phyloP scores from a whole-genome alignment of 2,797 vertebrate species.

The Saguinus oedipus region DNA sequence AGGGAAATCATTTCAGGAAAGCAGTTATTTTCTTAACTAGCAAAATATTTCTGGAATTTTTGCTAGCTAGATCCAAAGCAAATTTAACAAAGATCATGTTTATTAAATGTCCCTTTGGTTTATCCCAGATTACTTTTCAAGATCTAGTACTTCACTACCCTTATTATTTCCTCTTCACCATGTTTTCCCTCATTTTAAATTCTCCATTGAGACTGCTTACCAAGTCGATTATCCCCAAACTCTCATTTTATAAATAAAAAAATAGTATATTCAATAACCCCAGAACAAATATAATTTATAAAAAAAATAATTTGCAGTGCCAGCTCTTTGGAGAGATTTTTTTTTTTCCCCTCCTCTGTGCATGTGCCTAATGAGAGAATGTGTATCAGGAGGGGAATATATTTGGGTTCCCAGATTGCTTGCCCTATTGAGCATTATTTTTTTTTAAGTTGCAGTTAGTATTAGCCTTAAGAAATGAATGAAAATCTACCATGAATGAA shows the following conservation, averaged over 20 bases:
- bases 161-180: constrained; percentile 60
- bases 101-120: constrained; percentile 63
- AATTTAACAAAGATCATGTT: constrained; percentile 63
- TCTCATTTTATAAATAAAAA: constrained; percentile 69
- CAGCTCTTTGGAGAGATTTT: constrained; percentile 55
- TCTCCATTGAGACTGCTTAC: constrained; percentile 67
- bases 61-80: constrained; percentile 44
- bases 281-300: constrained; percentile 73
- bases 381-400: constrained; percentile 56
- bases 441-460: constrained; percentile 77
- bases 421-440: constrained; percentile 79
- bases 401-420: constrained; percentile 69
- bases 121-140: constrained; percentile 61
- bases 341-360: constrained; percentile 23
- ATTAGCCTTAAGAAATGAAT: constrained; percentile 81
- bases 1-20: constrained; percentile 46
- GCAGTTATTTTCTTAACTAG: constrained; percentile 56
- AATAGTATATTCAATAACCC: constrained; percentile 62
- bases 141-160: constrained; percentile 55
- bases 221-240: constrained; percentile 67
- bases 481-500: constrained; percentile 77
- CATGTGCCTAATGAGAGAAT: constrained; percentile 67
- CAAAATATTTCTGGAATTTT: constrained; percentile 51
- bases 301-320: constrained; percentile 66
- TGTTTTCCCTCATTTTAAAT: constrained; percentile 74